Evolutionary conservation across 1,140 invertebrate species (phyloP), one percentile per base, ranked within the genome.

Genomic region (Lucilia cuprina): DNA sequence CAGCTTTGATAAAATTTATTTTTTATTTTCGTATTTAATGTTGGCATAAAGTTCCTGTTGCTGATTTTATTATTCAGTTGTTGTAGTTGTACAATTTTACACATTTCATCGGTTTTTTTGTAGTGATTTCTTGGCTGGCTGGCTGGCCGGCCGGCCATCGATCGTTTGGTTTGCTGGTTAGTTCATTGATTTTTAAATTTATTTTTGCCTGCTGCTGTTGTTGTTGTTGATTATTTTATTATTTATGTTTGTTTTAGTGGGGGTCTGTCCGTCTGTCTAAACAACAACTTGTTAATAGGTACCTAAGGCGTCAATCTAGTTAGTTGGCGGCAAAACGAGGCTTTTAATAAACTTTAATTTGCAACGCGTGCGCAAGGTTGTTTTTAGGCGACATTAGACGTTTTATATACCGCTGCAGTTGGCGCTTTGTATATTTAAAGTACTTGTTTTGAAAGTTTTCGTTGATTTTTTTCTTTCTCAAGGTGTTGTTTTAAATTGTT

Each of bases 341-440:
- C 65, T 70, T 70, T 70, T 70, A 70, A 70, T 70, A 19, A 70
- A 21, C 65, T 70, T 70, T 70, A 70, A 70, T 70, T 70, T 70
- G 65, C n/a, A 70, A 70, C 65, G 65, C 65, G 65, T 70, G 65
- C 65, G 65, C 65, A 70, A 70, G 65, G 65, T 70, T 70, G 65
- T 21, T 70, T n/a, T 70, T 21, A 70, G n/a, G 19, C n/a, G 65
- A 21, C 65, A 21, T 70, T 21, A 21, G 65, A 70, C 19, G 19
- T 19, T 21, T 25, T 12, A 70, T 19, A 21, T 19, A 19, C 10
- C 5, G 65, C 65, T 70, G 65, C 65, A 70, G 21, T 70, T 70
- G 65, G 17, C 19, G 65, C 19, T 70, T 10, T 2, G 3, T 30
- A 5, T 55, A n/a, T 55, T 55, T 55, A 55, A 55, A 55, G 41